Conservation (phyloP, 64 coral and sea anemone species). For the Porites australiensis region DNA sequence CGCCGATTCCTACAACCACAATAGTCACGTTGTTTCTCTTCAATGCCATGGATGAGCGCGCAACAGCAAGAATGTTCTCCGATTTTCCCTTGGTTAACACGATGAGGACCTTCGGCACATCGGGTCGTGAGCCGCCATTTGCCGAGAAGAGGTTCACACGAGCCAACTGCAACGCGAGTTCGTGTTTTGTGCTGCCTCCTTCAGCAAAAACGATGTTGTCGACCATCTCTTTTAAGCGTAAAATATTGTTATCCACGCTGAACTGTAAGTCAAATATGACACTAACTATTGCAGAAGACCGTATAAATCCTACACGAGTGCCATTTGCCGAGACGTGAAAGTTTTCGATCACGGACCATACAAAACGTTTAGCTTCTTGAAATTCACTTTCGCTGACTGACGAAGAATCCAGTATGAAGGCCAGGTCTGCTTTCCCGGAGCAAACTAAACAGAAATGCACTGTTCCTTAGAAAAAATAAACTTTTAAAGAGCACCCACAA, state of each 20-base stretch:
- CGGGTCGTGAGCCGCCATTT: constrained; percentile 13
- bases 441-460: constrained; percentile 42
- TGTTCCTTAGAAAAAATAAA: neutral
- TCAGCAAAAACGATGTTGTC: constrained; percentile 32
- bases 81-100: constrained; percentile 58
- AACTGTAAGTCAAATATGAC: constrained; percentile 70
- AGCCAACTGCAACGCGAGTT: constrained; percentile 46
- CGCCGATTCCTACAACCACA: constrained; percentile 65
- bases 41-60: constrained; percentile 31
- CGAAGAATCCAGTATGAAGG: constrained; percentile 73
- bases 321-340: constrained; percentile 54
- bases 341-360: constrained; percentile 65
- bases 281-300: constrained; percentile 32
- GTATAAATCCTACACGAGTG: constrained; percentile 70
- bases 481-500: too few relatives aligned
- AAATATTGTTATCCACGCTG: neutral
- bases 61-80: constrained; percentile 12
- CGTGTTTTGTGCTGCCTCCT: constrained; percentile 39
- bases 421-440: constrained; percentile 53
- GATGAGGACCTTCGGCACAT: constrained; percentile 51
- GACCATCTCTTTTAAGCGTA: constrained; percentile 18
- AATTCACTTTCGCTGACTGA: constrained; percentile 31
- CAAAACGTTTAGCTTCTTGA: constrained; percentile 66
- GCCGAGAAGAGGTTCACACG: constrained; percentile 40
- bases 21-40: constrained; percentile 47